Percentiles rank a stretch among this genome's conserved stretches.
These are phyloP conservation scores for Dromaius novaehollandiae DNA, from an alignment of 2,113 vertebrate species.

Conservation along the genomic window DNA sequence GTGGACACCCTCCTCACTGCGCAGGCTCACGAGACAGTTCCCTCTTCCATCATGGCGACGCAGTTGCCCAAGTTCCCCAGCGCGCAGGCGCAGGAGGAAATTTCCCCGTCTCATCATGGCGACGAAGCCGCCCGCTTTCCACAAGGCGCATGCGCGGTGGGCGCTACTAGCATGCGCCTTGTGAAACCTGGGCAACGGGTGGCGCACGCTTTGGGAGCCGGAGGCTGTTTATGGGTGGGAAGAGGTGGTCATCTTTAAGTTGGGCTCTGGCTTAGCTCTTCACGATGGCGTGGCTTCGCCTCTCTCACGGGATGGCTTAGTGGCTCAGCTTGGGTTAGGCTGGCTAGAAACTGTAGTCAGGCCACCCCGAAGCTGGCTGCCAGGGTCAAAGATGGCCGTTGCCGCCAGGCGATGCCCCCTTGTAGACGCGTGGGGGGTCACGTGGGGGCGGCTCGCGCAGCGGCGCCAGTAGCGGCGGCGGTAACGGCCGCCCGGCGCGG, in stretches of 20 bases:
- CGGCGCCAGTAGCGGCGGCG: neutral
- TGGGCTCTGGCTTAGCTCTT: fast-evolving
- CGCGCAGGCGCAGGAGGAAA: neutral
- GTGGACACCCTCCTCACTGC: neutral
- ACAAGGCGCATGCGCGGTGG: neutral
- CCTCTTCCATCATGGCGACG: fast-evolving
- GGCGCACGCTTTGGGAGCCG: too few species aligned
- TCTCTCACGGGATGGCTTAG: fast-evolving
- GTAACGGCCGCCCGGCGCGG: neutral
- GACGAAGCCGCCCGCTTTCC: fast-evolving
- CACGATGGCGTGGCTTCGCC: fast-evolving
- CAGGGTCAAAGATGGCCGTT: too few species aligned
- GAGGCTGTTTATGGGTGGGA: fast-evolving
- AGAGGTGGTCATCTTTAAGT: fast-evolving
- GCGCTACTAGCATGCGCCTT: neutral
- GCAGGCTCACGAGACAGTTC: fast-evolving
- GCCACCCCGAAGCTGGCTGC: fast-evolving
- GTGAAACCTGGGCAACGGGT: neutral
- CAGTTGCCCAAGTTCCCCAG: fast-evolving
- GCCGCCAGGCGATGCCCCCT: neutral
- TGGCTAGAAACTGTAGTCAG: fast-evolving
- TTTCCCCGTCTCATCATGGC: too few species aligned
- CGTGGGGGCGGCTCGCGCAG: neutral
- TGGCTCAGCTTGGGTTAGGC: fast-evolving
- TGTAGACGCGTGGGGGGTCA: neutral